Evolutionary conservation across 2,888 invertebrate genomes (phyloP), one percentile per base, ranked within the genome.

Genomic region (Acanthosoma haemorrhoidale): DNA sequence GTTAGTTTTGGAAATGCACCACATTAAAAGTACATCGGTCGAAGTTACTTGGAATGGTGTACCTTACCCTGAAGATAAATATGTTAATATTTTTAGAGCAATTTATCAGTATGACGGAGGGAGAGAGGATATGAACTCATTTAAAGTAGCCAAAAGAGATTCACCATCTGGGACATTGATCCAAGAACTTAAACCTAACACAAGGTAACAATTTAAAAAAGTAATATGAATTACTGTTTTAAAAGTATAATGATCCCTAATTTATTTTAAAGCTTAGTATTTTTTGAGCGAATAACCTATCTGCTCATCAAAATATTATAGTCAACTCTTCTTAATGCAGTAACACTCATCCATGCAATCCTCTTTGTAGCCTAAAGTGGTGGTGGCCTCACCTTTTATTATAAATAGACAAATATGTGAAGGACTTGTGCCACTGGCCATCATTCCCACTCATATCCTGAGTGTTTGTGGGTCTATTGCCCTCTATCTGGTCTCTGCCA

Each of bases 1-100:
- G 67, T 89, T 94, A 3, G 84, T 83, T 5, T 85, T 94, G 3
- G 90, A 90, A 75, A 88, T 90, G 0, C 86, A 87, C 13, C 84
- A 88, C 72, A 86, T 93, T 0, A 91, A 91, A 74, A 84, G 91
- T 0, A 87, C 87, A 66, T 88, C 89, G 9, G 89, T 90, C 0
- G 91, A 91, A 77, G 84, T 94, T 5, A 84, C 85, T 4, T 94
- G 93, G 92, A 86, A 83, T 61, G 94, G 94, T 0, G 88, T 94
- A 0, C 94, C 94, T 0, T 87, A 90, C 75, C 94, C 94, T 0
- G 90, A 92, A 73, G 93, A 94, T 79, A 91, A 94, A 79, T 94
- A 89, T 81, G 91, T 94, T 63, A 90, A 93, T 75, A 92, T 94
- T 76, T 94, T 91, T 81, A 85, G 93, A 69, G 92, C 92, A 1